A percentile compares a stretch with the other conserved stretches of the same genome.
These are phyloP conservation scores for Dioctria rufipes DNA, from an alignment of 2,888 invertebrate genomes.

Conservation along the genomic window DNA sequence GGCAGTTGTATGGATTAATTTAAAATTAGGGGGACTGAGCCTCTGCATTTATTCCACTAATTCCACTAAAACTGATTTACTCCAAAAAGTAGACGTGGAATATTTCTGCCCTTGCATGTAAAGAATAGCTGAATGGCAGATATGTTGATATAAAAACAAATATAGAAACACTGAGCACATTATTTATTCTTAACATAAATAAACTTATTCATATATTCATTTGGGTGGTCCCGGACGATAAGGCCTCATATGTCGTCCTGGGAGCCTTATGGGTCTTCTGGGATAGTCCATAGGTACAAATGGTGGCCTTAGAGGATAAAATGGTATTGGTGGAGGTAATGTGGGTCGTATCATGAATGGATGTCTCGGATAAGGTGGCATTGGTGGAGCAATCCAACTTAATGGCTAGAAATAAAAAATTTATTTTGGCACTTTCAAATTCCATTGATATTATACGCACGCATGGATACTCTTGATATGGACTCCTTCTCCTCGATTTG, in stretches of 20 bases:
- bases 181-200: neutral
- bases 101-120: too few relatives aligned
- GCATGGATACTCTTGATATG: constrained; percentile 31
- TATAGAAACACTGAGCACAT: too few relatives aligned
- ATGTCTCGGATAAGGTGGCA: constrained; percentile 13
- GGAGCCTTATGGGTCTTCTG: neutral
- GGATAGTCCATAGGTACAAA: constrained; percentile 21
- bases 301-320: constrained; percentile 19
- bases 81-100: too few relatives aligned
- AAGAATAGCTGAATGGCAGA: too few relatives aligned
- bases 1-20: too few relatives aligned
- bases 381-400: constrained; percentile 33
- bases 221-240: neutral
- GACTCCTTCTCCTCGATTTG: constrained; percentile 7
- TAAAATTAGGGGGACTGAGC: too few relatives aligned
- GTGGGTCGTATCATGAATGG: constrained; percentile 17
- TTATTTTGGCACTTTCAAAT: neutral
- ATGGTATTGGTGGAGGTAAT: neutral
- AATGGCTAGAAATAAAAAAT: neutral
- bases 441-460: neutral
- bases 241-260: constrained; percentile 6
- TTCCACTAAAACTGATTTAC: too few relatives aligned
- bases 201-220: neutral
- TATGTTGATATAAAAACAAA: too few relatives aligned
- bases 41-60: too few relatives aligned